phyloP scores from a whole-genome alignment of 2,888 invertebrate genomes.

The Cantharis nigra region DNA sequence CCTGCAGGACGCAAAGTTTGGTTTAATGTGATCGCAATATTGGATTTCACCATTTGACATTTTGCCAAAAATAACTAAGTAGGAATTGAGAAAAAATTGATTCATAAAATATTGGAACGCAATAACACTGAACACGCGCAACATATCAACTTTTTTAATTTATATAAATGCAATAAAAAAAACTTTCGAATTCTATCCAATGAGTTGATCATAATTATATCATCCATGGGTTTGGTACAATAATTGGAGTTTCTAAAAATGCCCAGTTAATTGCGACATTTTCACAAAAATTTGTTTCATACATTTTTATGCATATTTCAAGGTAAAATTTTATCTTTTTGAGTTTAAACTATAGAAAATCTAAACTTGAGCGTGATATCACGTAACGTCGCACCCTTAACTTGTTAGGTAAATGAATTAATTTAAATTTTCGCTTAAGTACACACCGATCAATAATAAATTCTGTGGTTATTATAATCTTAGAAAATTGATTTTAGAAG shows the following conservation, averaged over 20 bases:
- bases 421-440: not conserved
- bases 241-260: not conserved
- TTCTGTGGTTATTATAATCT: not conserved
- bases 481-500: not conserved
- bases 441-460: not conserved
- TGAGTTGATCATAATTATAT: not conserved
- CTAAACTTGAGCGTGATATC: not conserved
- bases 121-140: not conserved
- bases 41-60: not conserved
- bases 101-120: not conserved
- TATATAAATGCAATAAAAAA: not conserved
- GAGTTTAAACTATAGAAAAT: not conserved
- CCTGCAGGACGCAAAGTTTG: not conserved
- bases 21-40: not conserved
- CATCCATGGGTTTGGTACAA: not conserved
- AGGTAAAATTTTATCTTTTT: not conserved
- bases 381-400: not conserved
- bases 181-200: not conserved
- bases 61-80: not conserved
- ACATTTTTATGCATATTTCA: not conserved
- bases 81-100: not conserved
- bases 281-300: not conserved
- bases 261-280: not conserved
- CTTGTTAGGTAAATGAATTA: not conserved
- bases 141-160: not conserved